Conservation (phyloP, 2,797 vertebrate genomes). For the Echeneis naucrates region DNA sequence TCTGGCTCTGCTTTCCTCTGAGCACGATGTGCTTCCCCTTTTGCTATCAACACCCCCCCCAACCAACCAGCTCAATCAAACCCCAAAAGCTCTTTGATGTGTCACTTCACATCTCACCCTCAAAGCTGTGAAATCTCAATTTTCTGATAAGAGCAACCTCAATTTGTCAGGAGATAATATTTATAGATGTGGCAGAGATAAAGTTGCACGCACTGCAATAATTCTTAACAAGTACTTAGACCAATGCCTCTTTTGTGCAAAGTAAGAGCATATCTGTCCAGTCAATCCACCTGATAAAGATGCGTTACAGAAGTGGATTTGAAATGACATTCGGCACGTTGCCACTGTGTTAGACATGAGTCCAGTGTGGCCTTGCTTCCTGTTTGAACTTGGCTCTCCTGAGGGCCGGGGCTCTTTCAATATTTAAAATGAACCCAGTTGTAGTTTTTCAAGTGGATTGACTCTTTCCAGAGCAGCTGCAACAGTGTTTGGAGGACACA, state of each 20-base stretch:
- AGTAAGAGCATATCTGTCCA: conserved; percentile 50
- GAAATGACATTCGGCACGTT: conserved; percentile 49
- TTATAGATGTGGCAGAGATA: conserved; percentile 81
- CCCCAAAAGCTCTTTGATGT: conserved; percentile 75
- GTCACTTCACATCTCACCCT: conserved; percentile 76
- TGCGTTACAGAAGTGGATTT: conserved; percentile 68
- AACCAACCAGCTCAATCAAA: conserved; percentile 44
- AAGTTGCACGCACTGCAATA: conserved; percentile 60
- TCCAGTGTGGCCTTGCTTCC: conserved; percentile 48
- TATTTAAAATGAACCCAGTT: conserved; percentile 65
- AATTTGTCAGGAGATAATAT: conserved; percentile 84
- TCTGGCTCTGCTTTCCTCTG: conserved; percentile 45
- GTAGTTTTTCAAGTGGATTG: conserved; percentile 37
- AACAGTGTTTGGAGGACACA: conserved; percentile 19
- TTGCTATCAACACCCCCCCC: conserved; percentile 50
- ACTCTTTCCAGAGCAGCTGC: conserved; percentile 25
- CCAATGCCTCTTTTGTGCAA: conserved; percentile 66
- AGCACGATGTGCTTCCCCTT: conserved; percentile 46
- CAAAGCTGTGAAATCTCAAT: conserved; percentile 82
- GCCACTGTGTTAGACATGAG: conserved; percentile 51
- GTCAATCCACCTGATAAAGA: conserved; percentile 66
- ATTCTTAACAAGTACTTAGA: conserved; percentile 76
- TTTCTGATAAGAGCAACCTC: conserved; percentile 85
- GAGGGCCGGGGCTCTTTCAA: conserved; percentile 62
- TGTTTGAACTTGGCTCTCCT: conserved; percentile 62